These are phyloP conservation scores for Periophthalmus magnuspinnatus DNA, from an alignment of 2,797 vertebrate species.

Conservation along the genomic window DNA sequence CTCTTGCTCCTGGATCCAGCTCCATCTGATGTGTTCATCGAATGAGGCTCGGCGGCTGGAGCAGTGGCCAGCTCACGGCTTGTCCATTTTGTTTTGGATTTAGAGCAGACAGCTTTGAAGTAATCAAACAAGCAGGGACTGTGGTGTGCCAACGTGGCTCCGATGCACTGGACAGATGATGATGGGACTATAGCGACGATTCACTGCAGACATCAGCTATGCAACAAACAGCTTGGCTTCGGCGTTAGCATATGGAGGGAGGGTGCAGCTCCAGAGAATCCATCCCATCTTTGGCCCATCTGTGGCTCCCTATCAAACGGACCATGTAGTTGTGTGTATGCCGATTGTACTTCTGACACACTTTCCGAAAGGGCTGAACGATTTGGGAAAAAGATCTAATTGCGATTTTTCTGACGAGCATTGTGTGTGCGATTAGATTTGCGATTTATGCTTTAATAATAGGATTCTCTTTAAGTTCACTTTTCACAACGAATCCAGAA, in stretches of 20 bases:
- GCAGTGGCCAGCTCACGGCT: conserved; percentile 38
- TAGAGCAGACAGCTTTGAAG: conserved; percentile 62
- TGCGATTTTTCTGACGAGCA: too few species aligned
- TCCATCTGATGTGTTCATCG: conserved; percentile 66
- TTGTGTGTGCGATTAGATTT: too few species aligned
- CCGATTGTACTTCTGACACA: conserved; percentile 27
- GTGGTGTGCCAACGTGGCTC: conserved; percentile 64
- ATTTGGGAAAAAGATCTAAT: too few species aligned
- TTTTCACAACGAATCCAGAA: too few species aligned
- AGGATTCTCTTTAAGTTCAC: too few species aligned
- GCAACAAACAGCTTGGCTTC: conserved; percentile 58
- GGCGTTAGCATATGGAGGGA: conserved; percentile 69
- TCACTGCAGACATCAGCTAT: conserved; percentile 60
- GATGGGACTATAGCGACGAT: conserved; percentile 19
- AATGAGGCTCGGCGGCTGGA: conserved; percentile 40
- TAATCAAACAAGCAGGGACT: conserved; percentile 66
- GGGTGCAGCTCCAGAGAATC: conserved; percentile 62
- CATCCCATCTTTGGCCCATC: conserved; percentile 67
- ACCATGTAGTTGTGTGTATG: conserved; percentile 29
- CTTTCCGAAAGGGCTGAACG: conserved; percentile 14
- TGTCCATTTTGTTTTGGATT: conserved; percentile 75
- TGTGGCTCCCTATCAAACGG: conserved; percentile 53
- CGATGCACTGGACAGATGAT: conserved; percentile 55
- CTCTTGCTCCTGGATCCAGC: conserved; percentile 36
- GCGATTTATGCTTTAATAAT: too few species aligned